Evolutionary conservation across 2,888 invertebrate species (phyloP), one percentile per base, ranked within the genome.

Genomic region (Eledone cirrhosa): DNA sequence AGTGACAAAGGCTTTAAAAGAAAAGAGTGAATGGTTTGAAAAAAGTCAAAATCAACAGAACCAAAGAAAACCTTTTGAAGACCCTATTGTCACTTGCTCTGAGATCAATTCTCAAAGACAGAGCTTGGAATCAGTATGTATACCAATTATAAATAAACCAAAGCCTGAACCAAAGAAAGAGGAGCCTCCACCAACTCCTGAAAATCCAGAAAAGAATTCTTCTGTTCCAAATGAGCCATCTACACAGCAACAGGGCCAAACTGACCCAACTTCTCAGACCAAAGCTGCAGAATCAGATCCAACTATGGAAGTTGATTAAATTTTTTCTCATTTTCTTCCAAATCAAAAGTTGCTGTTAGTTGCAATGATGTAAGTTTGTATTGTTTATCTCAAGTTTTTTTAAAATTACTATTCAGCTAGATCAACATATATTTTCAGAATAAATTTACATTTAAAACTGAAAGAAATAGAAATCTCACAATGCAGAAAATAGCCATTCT

Each of bases 111-210:
- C 94, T 83, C 95, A 96, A 90, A 82, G 89, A 27, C 85, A 93
- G 93, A 87, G 90, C 24, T 90, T 94, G 84, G 93, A 94, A 82
- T 91, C 87, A 48, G 88, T 90, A 29, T 92, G 93, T 69, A 89
- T 88, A 79, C 95, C 96, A 11, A 94, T 98, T 83, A 91, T 98
- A 83, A 96, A 95, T 91, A 96, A 96, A 91, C 97, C 98, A 13
- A 96, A 96, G 91, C 95, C 96, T 78, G 41, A 41, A 41, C 41
- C 41, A 41, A 41, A 41, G 41, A 96, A 96, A 91, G 98, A 97
- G 16, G 96, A 97, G 91, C 91, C 91, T 33, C 90, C 90, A 41
- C 88, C 89, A 80, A 88, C 88, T 72, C 31, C 33, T 8, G 86
- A 88, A n/a, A 86, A 24, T 47, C 41, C 13, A 29, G 29, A 41